Conservation (phyloP, 2,113 vertebrate genomes). For the Leiothrix lutea region DNA sequence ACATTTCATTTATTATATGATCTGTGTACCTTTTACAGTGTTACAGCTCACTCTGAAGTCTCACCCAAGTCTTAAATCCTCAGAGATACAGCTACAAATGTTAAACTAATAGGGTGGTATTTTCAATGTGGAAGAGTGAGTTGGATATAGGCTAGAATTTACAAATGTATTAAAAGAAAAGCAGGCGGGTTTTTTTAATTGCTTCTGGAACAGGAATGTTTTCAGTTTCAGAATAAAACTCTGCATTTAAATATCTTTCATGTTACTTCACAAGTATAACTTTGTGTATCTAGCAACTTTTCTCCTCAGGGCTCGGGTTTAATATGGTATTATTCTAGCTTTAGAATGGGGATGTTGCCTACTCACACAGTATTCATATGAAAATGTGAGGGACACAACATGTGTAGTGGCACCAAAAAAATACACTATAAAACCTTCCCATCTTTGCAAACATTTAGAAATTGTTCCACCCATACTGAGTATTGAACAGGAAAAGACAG, state of each 20-base stretch:
- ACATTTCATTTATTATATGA: not conserved
- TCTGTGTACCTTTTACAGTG: not conserved
- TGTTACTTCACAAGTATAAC: not conserved
- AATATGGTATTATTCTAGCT: not conserved
- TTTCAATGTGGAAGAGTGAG: not conserved
- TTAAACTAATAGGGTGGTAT: not conserved
- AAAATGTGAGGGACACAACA: not conserved
- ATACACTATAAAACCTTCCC: not conserved
- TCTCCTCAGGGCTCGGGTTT: not conserved
- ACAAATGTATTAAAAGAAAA: not conserved
- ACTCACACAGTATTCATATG: not conserved
- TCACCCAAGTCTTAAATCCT: not conserved
- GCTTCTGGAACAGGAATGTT: not conserved
- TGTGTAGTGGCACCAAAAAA: not conserved
- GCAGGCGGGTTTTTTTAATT: not conserved
- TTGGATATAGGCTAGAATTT: not conserved
- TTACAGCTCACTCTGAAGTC: not conserved
- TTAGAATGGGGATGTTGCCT: not conserved
- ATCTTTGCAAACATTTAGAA: not conserved
- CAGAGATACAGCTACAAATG: not conserved
- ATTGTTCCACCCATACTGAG: not conserved
- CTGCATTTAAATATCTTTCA: not conserved
- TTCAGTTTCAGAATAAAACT: not conserved
- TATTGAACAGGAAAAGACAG: not conserved
- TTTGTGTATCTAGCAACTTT: not conserved